phyloP scores from a whole-genome alignment of 2,797 vertebrate species.

The Xiphorhynchus erythropygius region DNA sequence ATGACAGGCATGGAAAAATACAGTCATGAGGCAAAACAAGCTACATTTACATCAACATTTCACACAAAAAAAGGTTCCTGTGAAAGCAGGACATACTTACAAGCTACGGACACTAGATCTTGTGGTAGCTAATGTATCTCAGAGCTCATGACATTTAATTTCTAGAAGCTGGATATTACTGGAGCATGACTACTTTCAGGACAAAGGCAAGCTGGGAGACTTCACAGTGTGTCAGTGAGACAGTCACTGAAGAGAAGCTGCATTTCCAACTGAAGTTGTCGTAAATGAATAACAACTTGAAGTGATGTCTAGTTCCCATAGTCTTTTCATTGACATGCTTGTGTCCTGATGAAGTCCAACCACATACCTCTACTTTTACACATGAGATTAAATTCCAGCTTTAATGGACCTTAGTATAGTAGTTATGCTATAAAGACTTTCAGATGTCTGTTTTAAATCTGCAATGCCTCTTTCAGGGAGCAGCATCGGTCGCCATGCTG shows the following conservation, averaged over 20 bases:
- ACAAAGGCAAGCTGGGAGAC: background rate
- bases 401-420: background rate
- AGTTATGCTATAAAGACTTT: background rate
- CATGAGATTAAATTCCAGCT: background rate
- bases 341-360: background rate
- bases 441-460: background rate
- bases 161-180: slow-evolving; percentile 43
- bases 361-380: background rate
- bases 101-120: background rate
- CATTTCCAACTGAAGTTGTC: background rate
- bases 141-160: slow-evolving; percentile 34
- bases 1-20: background rate
- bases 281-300: background rate
- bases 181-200: background rate
- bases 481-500: background rate
- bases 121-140: background rate
- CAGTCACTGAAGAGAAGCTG: background rate
- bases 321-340: background rate
- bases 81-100: background rate
- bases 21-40: background rate
- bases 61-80: background rate
- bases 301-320: background rate
- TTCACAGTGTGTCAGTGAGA: background rate
- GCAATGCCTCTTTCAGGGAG: background rate
- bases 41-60: background rate